Conservation (phyloP, 2,888 invertebrate genomes). For the Pammene fasciana region DNA sequence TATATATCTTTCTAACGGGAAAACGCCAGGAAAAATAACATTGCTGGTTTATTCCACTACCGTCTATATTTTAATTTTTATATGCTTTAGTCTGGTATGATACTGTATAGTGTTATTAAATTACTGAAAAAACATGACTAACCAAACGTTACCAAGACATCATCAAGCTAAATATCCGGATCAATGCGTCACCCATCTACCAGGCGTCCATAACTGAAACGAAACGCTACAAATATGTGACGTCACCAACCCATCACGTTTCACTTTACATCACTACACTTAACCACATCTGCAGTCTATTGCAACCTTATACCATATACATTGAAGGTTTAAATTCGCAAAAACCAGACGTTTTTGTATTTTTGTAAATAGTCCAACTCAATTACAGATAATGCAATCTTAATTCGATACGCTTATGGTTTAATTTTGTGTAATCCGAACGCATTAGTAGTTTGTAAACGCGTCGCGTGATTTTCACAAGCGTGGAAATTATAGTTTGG, state of each 20-base stretch:
- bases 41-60: no score
- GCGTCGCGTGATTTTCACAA: conserved; percentile 15
- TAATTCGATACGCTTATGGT: background rate
- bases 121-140: no score
- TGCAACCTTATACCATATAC: background rate
- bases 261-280: background rate
- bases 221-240: conserved; percentile 5
- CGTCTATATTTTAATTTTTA: no score
- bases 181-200: conserved; percentile 3
- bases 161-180: conserved; percentile 8
- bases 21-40: no score
- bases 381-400: background rate
- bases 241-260: conserved; percentile 14
- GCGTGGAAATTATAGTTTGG: conserved; percentile 14
- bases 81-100: no score
- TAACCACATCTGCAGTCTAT: background rate
- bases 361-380: background rate
- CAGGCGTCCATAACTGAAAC: conserved; percentile 11
- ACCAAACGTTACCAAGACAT: background rate
- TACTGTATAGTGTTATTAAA: no score
- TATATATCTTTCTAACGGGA: no score
- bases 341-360: background rate
- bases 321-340: background rate
- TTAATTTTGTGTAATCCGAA: background rate
- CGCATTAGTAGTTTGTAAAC: background rate